Conservation (phyloP, 2,797 vertebrate genomes). For the Sebastes hopkinsi region DNA sequence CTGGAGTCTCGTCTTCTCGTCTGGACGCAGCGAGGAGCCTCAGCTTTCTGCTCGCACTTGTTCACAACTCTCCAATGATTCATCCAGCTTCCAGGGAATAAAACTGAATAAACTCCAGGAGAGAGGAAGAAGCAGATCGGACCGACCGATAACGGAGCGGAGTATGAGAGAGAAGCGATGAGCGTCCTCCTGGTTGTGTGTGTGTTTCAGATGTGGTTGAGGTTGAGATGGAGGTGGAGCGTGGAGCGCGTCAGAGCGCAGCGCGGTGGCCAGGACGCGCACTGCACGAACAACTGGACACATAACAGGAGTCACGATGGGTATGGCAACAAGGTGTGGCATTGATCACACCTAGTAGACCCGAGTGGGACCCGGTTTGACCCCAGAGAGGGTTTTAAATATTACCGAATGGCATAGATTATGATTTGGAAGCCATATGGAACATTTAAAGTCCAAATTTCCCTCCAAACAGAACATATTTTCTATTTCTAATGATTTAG, state of each 20-base stretch:
- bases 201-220: conserved; percentile 15
- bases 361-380: background rate
- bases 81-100: conserved; percentile 66
- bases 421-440: too few species aligned
- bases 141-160: background rate
- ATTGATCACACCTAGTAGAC: background rate
- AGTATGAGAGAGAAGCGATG: background rate
- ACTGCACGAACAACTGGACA: conserved; percentile 59
- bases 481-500: too few species aligned
- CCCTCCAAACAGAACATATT: too few species aligned
- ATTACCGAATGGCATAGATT: accelerated
- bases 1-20: conserved; percentile 37
- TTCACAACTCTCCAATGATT: conserved; percentile 72
- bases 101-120: conserved; percentile 25
- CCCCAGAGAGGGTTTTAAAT: background rate
- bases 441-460: too few species aligned
- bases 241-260: conserved; percentile 69
- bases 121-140: background rate
- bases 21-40: conserved; percentile 58
- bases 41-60: conserved; percentile 70
- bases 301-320: background rate
- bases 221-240: conserved; percentile 34
- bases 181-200: conserved; percentile 22
- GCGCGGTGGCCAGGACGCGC: conserved; percentile 73
- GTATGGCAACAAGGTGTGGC: conserved; percentile 42